A percentile compares a stretch with the other conserved stretches of the same genome.
phyloP scores from a whole-genome alignment of 2,113 vertebrate species.

The Muntiacus reevesi region DNA sequence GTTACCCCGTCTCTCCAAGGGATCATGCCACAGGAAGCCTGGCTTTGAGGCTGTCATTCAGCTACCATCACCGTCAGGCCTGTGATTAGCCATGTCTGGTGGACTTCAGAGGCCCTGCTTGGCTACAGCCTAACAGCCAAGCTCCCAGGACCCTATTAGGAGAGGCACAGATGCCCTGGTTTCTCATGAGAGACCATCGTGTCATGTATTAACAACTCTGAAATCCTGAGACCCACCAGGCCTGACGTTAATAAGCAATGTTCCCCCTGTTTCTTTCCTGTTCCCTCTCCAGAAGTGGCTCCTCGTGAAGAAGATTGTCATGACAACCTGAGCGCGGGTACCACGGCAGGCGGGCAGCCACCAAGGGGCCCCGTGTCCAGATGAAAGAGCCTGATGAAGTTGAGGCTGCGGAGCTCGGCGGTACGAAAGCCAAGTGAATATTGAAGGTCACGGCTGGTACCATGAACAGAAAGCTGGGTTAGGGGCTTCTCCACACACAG shows the following conservation, averaged over 20 bases:
- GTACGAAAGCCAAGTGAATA: not conserved
- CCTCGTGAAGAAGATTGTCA: constrained; percentile 51
- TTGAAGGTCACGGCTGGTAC: not conserved
- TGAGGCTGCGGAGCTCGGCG: fast-evolving
- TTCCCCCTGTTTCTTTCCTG: not conserved
- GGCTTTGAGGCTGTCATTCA: not conserved
- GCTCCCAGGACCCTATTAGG: not conserved
- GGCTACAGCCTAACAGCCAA: not conserved
- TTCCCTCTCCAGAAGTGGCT: constrained; percentile 38
- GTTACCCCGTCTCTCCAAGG: not conserved
- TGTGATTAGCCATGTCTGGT: not conserved
- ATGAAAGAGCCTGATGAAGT: not conserved
- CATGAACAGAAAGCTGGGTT: not conserved
- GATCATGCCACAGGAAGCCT: not conserved
- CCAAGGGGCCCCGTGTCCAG: not conserved
- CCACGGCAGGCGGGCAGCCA: not conserved
- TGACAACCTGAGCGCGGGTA: constrained; percentile 60
- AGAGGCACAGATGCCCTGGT: not conserved
- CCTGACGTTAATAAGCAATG: not conserved
- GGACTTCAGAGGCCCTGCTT: not conserved
- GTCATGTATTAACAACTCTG: not conserved
- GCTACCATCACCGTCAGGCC: not conserved
- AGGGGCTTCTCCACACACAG: fast-evolving
- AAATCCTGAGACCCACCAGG: not conserved
- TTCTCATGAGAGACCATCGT: not conserved